Percentiles rank a stretch among this genome's conserved stretches.
phyloP scores from a whole-genome alignment of 2,888 invertebrate genomes.

The Xylota segnis region DNA sequence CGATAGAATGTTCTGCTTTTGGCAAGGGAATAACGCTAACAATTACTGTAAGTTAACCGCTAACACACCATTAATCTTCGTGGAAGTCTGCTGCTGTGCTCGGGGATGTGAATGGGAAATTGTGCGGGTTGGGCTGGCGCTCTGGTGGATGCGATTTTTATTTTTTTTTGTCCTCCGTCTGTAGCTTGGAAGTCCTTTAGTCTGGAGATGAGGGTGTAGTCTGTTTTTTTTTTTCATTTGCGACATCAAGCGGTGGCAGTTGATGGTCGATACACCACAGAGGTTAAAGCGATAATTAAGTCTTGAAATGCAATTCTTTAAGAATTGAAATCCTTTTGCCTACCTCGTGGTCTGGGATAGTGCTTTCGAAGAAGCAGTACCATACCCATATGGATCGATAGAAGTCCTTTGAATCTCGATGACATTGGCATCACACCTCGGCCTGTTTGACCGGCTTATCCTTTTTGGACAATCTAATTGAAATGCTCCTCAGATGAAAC shows the following conservation, averaged over 20 bases:
- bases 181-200: constrained; percentile 53
- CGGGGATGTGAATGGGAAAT: constrained; percentile 10
- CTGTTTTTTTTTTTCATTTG: constrained; percentile 9
- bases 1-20: constrained; percentile 58
- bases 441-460: too few relatives aligned
- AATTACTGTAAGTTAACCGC: constrained; percentile 77
- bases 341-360: too few relatives aligned
- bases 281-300: constrained; percentile 32
- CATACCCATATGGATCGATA: too few relatives aligned
- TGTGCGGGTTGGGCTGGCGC: constrained; percentile 12
- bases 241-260: constrained; percentile 32
- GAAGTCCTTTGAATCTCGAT: too few relatives aligned
- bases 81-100: constrained; percentile 50
- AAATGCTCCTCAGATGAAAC: not conserved
- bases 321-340: not conserved
- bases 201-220: constrained; percentile 24
- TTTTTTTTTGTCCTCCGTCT: not conserved
- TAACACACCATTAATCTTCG: constrained; percentile 76
- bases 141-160: constrained; percentile 21
- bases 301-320: constrained; percentile 42
- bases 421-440: too few relatives aligned
- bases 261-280: constrained; percentile 47
- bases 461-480: not conserved
- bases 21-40: constrained; percentile 73
- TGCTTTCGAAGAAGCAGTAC: too few relatives aligned